Percentiles rank a stretch among this genome's conserved stretches.
Conservation (phyloP, 2,888 invertebrate genomes). For the Hyposoter dolosus region DNA sequence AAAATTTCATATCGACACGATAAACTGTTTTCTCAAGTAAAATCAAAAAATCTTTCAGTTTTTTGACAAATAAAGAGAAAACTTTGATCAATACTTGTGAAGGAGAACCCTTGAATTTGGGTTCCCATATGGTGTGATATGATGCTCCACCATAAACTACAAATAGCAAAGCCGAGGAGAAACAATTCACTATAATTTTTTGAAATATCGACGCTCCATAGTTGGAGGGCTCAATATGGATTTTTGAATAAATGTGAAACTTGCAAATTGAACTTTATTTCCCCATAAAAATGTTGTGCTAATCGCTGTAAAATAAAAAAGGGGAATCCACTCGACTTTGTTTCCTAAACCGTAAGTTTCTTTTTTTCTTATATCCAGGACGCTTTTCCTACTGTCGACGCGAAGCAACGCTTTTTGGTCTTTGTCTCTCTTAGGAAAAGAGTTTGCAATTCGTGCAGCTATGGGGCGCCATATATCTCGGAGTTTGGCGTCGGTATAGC, state of each 20-base stretch:
- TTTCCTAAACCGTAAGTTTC: not conserved
- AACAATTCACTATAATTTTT: not conserved
- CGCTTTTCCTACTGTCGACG: not conserved
- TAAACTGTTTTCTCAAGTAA: no score
- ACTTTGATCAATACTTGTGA: not conserved
- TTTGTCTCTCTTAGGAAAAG: conserved; percentile 33
- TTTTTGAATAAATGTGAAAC: not conserved
- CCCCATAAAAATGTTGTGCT: not conserved
- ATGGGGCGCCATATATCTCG: conserved; percentile 24
- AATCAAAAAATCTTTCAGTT: not conserved
- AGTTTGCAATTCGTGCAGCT: conserved; percentile 10
- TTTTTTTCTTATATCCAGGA: not conserved
- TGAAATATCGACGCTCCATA: not conserved
- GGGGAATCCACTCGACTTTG: not conserved
- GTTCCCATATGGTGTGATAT: no score
- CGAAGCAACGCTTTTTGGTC: not conserved
- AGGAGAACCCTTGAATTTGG: no score
- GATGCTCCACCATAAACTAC: no score
- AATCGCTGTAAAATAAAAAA: not conserved
- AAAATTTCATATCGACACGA: no score
- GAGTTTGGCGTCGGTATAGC: conserved; percentile 67
- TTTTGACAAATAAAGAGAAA: not conserved
- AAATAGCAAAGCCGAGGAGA: no score
- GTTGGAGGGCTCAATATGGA: not conserved
- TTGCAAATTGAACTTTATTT: not conserved